Conservation (phyloP, 92 coral and sea anemone species). For the Actinostola sp. region DNA sequence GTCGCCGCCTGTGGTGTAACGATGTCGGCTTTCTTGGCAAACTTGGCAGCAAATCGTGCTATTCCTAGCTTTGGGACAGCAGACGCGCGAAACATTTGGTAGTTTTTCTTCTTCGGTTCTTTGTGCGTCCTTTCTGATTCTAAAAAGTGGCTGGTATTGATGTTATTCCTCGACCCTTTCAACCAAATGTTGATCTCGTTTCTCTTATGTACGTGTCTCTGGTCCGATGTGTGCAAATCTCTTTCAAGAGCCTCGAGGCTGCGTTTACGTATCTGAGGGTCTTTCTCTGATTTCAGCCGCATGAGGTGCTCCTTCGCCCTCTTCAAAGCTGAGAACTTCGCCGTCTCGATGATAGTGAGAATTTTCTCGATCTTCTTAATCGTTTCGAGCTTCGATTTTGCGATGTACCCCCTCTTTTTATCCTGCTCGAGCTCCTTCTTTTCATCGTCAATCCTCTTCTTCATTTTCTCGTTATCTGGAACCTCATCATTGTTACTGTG, state of each 20-base stretch:
- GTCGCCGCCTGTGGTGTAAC: background rate
- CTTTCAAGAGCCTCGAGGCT: constrained; percentile 73
- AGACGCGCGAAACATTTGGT: constrained; percentile 1
- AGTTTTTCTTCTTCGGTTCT: background rate
- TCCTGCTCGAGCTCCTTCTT: constrained; percentile 72
- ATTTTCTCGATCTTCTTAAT: constrained; percentile 86
- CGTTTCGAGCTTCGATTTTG: constrained; percentile 76
- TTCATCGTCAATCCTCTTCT: constrained; percentile 59
- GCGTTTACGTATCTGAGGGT: constrained; percentile 71
- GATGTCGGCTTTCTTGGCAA: constrained; percentile 16
- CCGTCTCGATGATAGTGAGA: constrained; percentile 89
- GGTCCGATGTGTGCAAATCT: constrained; percentile 44
- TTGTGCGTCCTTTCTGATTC: constrained; percentile 16
- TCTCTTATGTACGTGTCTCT: constrained; percentile 47
- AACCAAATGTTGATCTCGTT: constrained; percentile 83
- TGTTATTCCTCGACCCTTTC: constrained; percentile 78
- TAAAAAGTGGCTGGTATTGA: constrained; percentile 72
- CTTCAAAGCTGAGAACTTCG: constrained; percentile 87
- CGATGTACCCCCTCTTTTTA: constrained; percentile 73
- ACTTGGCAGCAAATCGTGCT: constrained; percentile 13
- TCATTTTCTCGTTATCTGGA: constrained; percentile 13
- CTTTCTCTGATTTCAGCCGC: constrained; percentile 44
- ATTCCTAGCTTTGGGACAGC: constrained; percentile 22
- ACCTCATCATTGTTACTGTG: no score
- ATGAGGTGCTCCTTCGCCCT: constrained; percentile 72